phyloP scores from a whole-genome alignment of 2,888 invertebrate species.

The Dromius quadrimaculatus region DNA sequence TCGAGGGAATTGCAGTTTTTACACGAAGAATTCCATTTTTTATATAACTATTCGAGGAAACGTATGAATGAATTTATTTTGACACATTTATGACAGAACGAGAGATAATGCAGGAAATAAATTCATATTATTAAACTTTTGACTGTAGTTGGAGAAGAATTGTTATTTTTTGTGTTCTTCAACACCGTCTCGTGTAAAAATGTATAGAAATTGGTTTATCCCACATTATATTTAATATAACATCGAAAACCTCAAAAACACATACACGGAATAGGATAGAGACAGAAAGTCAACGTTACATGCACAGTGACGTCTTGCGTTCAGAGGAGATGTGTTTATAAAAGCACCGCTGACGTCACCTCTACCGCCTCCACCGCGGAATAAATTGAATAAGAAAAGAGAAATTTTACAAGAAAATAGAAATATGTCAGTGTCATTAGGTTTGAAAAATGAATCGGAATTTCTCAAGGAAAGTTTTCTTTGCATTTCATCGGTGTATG shows the following conservation, averaged over 20 bases:
- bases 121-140: too few species aligned
- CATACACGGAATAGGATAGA: constrained; percentile 7
- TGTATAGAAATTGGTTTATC: constrained; percentile 12
- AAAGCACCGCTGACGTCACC: constrained; percentile 21
- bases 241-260: constrained; percentile 30
- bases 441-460: constrained; percentile 52
- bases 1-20: constrained; percentile 45
- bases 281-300: not conserved
- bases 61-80: constrained; percentile 23
- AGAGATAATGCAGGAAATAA: too few species aligned
- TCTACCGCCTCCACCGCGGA: not conserved
- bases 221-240: constrained; percentile 36
- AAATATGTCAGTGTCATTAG: constrained; percentile 53
- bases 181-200: constrained; percentile 2
- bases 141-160: too few species aligned
- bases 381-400: constrained; percentile 51
- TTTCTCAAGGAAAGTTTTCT: constrained; percentile 42
- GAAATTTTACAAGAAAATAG: constrained; percentile 50
- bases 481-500: constrained; percentile 43
- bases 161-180: too few species aligned
- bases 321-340: constrained; percentile 41
- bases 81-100: too few species aligned
- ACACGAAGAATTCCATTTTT: constrained; percentile 39
- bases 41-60: constrained; percentile 21
- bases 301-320: not conserved